Percentiles rank a stretch among this genome's conserved stretches.
These are phyloP conservation scores for Pterocles orientalis DNA, from an alignment of 2,113 vertebrate genomes.

Conservation along the genomic window DNA sequence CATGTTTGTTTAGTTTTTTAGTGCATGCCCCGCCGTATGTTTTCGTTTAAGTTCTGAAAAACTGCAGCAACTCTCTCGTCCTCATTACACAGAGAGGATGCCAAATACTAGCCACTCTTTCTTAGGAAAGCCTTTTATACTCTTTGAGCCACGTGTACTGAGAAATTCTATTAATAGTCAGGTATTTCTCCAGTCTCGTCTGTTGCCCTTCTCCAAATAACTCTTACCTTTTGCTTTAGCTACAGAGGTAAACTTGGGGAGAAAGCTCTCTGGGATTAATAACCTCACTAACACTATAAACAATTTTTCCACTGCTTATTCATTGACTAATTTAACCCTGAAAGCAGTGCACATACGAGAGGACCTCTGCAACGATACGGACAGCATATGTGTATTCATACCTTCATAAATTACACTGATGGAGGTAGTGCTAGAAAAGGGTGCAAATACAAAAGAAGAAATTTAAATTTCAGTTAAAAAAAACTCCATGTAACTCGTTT, in stretches of 20 bases:
- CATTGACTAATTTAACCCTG: constrained; percentile 45
- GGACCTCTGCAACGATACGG: not conserved
- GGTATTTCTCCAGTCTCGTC: constrained; percentile 45
- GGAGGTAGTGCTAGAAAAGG: not conserved
- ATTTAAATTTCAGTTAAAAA: not conserved
- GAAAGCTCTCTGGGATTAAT: constrained; percentile 40
- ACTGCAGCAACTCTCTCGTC: not conserved
- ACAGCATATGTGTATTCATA: not conserved
- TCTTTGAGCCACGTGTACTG: constrained; percentile 30
- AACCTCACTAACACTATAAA: constrained; percentile 16
- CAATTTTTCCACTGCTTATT: constrained; percentile 48
- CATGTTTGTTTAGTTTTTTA: not conserved
- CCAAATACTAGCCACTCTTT: constrained; percentile 39
- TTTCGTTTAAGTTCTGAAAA: constrained; percentile 15
- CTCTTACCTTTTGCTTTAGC: constrained; percentile 47
- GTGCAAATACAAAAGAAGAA: not conserved
- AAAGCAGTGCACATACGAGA: not conserved
- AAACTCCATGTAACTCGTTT: fast-evolving
- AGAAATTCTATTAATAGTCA: constrained; percentile 64
- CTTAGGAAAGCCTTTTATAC: constrained; percentile 32
- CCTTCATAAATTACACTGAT: not conserved
- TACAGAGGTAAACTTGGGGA: constrained; percentile 49
- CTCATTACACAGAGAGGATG: not conserved
- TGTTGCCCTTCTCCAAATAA: constrained; percentile 45
- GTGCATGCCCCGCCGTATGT: not conserved